Evolutionary conservation across 1,140 invertebrate species (phyloP).

Genomic region (Drosophila rufa): DNA sequence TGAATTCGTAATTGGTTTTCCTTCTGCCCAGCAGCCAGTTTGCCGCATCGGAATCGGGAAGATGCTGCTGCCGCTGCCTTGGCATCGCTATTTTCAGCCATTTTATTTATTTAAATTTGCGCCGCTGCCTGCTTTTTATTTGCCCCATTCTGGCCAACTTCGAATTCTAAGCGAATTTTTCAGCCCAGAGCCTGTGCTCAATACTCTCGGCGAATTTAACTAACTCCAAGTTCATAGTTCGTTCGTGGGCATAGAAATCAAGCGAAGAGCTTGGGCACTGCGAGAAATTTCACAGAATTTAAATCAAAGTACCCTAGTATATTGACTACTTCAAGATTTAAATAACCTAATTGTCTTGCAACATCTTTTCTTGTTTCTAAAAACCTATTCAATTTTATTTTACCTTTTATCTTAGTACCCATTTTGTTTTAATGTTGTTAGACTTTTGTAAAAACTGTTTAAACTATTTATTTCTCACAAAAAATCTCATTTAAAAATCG

Average conservation of each 20-base stretch:
- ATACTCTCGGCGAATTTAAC: constrained; percentile 49
- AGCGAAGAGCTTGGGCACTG: neutral
- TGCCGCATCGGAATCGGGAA: constrained; percentile 30
- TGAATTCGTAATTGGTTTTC: constrained; percentile 72
- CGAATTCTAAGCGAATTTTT: constrained; percentile 34
- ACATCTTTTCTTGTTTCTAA: too few relatives aligned
- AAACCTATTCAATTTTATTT: too few relatives aligned
- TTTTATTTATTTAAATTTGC: constrained; percentile 72
- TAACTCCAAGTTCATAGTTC: constrained; percentile 65
- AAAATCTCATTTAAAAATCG: too few relatives aligned
- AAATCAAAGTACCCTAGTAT: too few relatives aligned
- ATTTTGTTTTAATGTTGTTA: too few relatives aligned
- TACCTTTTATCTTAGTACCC: too few relatives aligned
- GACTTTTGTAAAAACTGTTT: too few relatives aligned
- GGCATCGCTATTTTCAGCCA: constrained; percentile 46
- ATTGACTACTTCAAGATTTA: too few relatives aligned
- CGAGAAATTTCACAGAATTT: neutral
- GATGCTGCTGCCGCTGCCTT: constrained; percentile 12
- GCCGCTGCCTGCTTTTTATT: constrained; percentile 38
- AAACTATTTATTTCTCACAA: too few relatives aligned
- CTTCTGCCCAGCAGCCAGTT: constrained; percentile 6
- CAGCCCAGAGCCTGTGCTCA: constrained; percentile 13
- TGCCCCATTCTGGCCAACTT: constrained; percentile 15
- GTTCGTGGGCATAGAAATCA: constrained; percentile 32
- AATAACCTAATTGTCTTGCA: too few relatives aligned